Percentiles rank a stretch among this genome's conserved stretches.
phyloP scores from a whole-genome alignment of 2,888 invertebrate species.

The Polia nebulosa region DNA sequence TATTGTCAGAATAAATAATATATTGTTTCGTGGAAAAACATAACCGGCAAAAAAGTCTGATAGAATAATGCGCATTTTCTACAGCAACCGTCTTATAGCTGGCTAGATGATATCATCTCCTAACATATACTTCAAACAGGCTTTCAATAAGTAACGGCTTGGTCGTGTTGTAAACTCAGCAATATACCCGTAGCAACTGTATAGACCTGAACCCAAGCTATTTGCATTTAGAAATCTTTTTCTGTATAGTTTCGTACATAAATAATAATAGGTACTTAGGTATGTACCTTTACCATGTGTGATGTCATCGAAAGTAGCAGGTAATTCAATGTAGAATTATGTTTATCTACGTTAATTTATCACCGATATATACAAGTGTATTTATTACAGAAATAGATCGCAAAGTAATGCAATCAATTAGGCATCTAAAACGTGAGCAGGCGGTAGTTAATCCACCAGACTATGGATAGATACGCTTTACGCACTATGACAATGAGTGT shows the following conservation, averaged over 20 bases:
- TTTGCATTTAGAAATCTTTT: slow-evolving; percentile 42
- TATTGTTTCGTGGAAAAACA: slow-evolving; percentile 21
- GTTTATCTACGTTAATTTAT: slow-evolving; percentile 36
- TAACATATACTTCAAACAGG: slow-evolving; percentile 59
- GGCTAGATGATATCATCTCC: slow-evolving; percentile 60
- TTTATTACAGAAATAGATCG: slow-evolving; percentile 24
- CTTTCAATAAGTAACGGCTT: slow-evolving; percentile 55
- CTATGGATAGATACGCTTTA: slow-evolving; percentile 21
- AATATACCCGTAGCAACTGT: slow-evolving; percentile 21
- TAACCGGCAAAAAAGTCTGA: slow-evolving; percentile 17
- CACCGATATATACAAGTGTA: slow-evolving; percentile 7
- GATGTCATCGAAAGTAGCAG: slow-evolving; percentile 37
- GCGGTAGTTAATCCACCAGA: slow-evolving; percentile 16
- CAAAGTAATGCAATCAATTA: slow-evolving; percentile 41
- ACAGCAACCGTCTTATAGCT: slow-evolving; percentile 38
- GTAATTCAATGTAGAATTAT: slow-evolving; percentile 28
- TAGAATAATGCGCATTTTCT: slow-evolving; percentile 38
- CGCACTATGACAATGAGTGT: slow-evolving; percentile 16
- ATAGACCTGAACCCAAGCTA: not conserved
- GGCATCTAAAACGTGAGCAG: not conserved
- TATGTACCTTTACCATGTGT: not conserved
- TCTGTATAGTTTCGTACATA: slow-evolving; percentile 14
- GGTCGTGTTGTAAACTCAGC: slow-evolving; percentile 27
- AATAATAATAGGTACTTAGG: slow-evolving; percentile 18
- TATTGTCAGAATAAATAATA: too few relatives aligned